phyloP scores from a whole-genome alignment of 1,140 invertebrate genomes.

The Heliconius himera region DNA sequence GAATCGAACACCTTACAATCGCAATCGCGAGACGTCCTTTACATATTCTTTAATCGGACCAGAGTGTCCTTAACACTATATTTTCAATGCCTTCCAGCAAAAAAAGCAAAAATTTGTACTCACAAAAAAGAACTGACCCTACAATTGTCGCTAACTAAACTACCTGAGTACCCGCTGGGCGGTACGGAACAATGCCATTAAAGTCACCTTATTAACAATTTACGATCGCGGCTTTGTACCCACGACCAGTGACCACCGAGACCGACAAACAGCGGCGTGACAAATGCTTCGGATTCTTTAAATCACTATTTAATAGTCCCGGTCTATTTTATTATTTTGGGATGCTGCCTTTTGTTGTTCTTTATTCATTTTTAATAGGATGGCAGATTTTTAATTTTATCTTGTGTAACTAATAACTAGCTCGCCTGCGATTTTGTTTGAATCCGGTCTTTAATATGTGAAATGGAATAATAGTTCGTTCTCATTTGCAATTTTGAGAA shows the following conservation, averaged over 20 bases:
- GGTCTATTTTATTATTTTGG: slow-evolving; percentile 30
- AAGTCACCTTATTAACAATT: slow-evolving; percentile 56
- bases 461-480: too few relatives aligned
- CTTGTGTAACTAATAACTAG: neutral
- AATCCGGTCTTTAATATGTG: too few relatives aligned
- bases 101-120: neutral
- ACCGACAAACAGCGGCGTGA: slow-evolving; percentile 38
- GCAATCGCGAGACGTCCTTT: too few relatives aligned
- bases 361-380: slow-evolving; percentile 8
- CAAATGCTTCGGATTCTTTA: slow-evolving; percentile 46
- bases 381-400: neutral
- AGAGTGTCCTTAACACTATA: too few relatives aligned
- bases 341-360: neutral
- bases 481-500: too few relatives aligned
- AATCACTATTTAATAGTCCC: slow-evolving; percentile 44
- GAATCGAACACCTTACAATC: too few relatives aligned
- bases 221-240: slow-evolving; percentile 45
- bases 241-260: neutral
- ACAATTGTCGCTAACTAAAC: neutral
- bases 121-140: neutral
- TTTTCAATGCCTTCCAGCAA: too few relatives aligned
- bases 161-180: slow-evolving; percentile 40
- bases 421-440: neutral
- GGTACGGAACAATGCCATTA: slow-evolving; percentile 30
- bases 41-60: too few relatives aligned